phyloP scores from a whole-genome alignment of 2,888 invertebrate genomes.

The Ophioninae sp. region DNA sequence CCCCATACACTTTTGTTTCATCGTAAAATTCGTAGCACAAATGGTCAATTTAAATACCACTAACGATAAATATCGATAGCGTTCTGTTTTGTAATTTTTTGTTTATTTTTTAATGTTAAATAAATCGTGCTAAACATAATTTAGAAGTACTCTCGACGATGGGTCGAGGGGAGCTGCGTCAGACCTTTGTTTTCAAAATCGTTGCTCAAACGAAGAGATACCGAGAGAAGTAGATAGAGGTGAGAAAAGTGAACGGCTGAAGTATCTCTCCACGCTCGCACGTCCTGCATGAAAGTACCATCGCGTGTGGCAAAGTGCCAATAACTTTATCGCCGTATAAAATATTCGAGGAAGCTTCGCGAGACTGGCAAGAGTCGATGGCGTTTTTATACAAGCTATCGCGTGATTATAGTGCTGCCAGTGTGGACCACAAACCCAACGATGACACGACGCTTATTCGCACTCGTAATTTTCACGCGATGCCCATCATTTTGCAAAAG shows the following conservation, averaged over 20 bases:
- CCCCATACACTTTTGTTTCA: too few relatives aligned
- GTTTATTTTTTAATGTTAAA: background rate
- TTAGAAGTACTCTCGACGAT: background rate
- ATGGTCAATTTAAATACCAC: background rate
- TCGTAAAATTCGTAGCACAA: background rate
- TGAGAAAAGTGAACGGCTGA: conserved; percentile 21
- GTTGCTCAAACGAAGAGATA: background rate
- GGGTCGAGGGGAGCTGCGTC: too few relatives aligned
- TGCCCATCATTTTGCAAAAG: background rate
- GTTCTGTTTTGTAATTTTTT: background rate
- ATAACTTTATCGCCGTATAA: conserved; percentile 47
- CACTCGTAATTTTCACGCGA: background rate
- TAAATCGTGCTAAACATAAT: background rate
- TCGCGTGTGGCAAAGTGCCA: conserved; percentile 47
- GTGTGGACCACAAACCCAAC: background rate
- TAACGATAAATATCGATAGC: background rate
- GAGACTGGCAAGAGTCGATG: conserved; percentile 24
- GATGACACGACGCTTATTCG: background rate
- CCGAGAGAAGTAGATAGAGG: background rate
- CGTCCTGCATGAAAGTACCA: conserved; percentile 30
- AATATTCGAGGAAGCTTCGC: conserved; percentile 33
- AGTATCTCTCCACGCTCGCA: conserved; percentile 19
- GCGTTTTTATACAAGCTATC: conserved; percentile 5
- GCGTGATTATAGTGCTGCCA: conserved; percentile 3
- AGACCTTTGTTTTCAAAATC: background rate